Evolutionary conservation across 1,140 invertebrate genomes (phyloP), one percentile per base, ranked within the genome.

Genomic region (Asbolus verrucosus): DNA sequence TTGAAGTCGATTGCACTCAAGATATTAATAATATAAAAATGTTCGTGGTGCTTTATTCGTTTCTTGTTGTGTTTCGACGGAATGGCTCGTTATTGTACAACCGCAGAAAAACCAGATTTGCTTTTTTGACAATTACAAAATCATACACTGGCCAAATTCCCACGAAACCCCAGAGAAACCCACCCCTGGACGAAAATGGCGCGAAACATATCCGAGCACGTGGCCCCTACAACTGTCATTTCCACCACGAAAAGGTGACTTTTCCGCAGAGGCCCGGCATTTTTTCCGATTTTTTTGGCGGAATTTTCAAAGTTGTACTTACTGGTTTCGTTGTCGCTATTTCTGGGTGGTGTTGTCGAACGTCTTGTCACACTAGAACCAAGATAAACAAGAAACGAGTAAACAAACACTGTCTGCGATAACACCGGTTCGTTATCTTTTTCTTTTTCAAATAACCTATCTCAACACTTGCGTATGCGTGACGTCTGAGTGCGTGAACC

Each of bases 11-110:
- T n/a, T n/a, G n/a, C n/a, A n/a, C n/a, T n/a, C n/a, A 1, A 27
- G 54, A 60, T 60, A 60, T 46, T 46, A 46, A 46, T 46, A 46
- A 46, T 19, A 16, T 13, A 11, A 59, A 59, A 54, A 30, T 60
- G 13, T 27, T 2, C 2, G 19, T n/a, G 19, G 15, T 16, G 19
- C 15, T 41, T 41, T 5, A n/a, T n/a, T n/a, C 38, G 2, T 46
- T 46, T 46, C 9, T 14, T 13, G n/a, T 14, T 46, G 15, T n/a
- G 13, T 14, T 46, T 15, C 15, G 19, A n/a, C 41, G 41, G 9
- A 46, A 15, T 9, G 9, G 15, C 19, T 4, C 14, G 41, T n/a
- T n/a, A n/a, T n/a, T n/a, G n/a, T n/a, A n/a, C n/a, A n/a, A n/a
- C n/a, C n/a, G n/a, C n/a, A n/a, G n/a, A n/a, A n/a, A n/a, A n/a